These are phyloP conservation scores for Heliothis subflexa DNA, from an alignment of 1,140 invertebrate species.

Conservation along the genomic window DNA sequence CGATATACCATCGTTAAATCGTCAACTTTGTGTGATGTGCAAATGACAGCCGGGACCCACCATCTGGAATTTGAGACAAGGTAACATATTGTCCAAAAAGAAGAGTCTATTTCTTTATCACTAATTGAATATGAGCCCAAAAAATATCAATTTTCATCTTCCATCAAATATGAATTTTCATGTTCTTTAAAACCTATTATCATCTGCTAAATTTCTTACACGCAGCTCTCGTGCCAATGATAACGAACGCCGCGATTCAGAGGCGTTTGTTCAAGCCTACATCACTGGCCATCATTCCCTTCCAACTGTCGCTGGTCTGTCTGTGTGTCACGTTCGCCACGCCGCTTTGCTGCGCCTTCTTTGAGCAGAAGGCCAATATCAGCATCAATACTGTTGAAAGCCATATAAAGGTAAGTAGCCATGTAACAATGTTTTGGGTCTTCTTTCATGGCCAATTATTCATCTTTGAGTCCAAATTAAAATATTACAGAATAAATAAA, in stretches of 20 bases:
- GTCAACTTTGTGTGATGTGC: no score
- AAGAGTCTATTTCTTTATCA: no score
- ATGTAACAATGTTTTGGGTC: neutral
- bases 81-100: no score
- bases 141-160: no score
- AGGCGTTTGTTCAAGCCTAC: neutral
- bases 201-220: no score
- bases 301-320: constrained; percentile 2
- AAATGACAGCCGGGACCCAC: no score
- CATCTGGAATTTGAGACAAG: no score
- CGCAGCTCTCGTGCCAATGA: neutral
- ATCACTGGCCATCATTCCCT: neutral
- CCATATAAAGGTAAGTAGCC: neutral
- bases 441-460: neutral
- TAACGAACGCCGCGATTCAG: neutral
- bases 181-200: no score
- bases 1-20: no score
- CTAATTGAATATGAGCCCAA: no score
- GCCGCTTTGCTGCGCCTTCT: constrained; percentile 5
- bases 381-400: neutral
- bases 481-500: neutral
- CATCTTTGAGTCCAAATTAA: neutral
- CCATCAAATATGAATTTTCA: no score
- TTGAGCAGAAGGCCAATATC: neutral
- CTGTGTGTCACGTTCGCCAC: neutral